Base-by-base conservation (phyloP, 2,113 vertebrate genomes). In the Gnathonemus echidnorhynchus region DNA sequence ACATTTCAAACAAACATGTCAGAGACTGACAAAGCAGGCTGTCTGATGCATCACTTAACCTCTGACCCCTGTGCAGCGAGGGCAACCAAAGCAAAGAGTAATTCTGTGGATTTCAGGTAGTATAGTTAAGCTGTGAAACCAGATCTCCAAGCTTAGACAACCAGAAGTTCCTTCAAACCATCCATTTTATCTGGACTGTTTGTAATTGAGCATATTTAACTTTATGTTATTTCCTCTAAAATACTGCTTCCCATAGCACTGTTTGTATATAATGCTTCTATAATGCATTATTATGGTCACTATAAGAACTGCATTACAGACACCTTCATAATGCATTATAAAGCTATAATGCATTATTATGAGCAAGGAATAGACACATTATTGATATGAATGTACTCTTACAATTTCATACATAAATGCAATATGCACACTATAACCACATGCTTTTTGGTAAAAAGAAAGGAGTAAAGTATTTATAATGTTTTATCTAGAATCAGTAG, bases 41-140 rank as follows among this genome's bases (percentile, higher is more conserved):
- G 88, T 70, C 24, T 74, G 62, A 88, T 27, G 39, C 88, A 70
- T 88, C 39, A 48, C 48, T 89, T 80, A 80, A 80, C 88, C 88
- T 89, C 27, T 53, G 70, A 89, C 70, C 88, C 31, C 5, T 8
- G 58, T 27, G 88, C 45, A 46, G 46, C n/a, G 39, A 66, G 31
- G 87, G 53, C 56, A 88, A 42, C 56, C 56, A 45, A 52, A 13
- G 56, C 56, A 88, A 58, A n/a, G 58, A 88, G 35, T 56, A 58
- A 88, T 39, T n/a, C 52, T 45, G 56, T 42, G 56, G 21, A 52
- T 35, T 66, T 66, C 39, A 6, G 87, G 13, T 21, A 19, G 53
- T 46, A 21, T 42, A 66, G 39, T 66, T 35, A 77, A 77, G 35
- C 13, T 77, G 35, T 4, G 62, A 77, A 42, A 77, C 31, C 74